Evolutionary conservation across 2,113 vertebrate genomes (phyloP).

Genomic region (Colaptes auratus): DNA sequence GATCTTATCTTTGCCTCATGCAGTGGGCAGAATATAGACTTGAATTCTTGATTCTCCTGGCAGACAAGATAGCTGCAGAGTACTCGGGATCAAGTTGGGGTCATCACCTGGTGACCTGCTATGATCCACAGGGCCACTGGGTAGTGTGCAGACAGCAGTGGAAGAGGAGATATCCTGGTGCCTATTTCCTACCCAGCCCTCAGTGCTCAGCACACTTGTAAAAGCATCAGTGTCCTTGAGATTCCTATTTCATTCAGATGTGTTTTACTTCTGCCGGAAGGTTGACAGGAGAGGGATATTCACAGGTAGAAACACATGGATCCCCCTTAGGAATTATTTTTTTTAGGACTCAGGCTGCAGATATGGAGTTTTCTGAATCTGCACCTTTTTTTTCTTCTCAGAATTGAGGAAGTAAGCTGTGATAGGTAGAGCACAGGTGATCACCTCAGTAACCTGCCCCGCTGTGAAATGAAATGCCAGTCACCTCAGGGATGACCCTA

Average conservation of each 20-base stretch:
- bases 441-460: background rate
- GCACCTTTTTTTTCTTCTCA: background rate
- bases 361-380: background rate
- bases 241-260: background rate
- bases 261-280: background rate
- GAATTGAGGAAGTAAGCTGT: background rate
- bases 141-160: background rate
- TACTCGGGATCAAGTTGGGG: fast-evolving
- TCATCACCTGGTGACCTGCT: background rate
- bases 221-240: background rate
- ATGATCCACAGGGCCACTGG: fast-evolving
- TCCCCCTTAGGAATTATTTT: background rate
- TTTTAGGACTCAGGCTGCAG: background rate
- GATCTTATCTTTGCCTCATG: background rate
- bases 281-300: background rate
- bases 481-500: background rate
- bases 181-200: background rate
- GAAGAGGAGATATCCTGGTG: background rate
- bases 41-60: background rate
- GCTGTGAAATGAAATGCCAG: background rate
- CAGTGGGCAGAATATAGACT: background rate
- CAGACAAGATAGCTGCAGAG: background rate
- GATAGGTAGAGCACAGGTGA: background rate
- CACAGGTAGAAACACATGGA: background rate
- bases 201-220: background rate